phyloP scores from a whole-genome alignment of 2,888 invertebrate species.

The Seira sanloemensis region DNA sequence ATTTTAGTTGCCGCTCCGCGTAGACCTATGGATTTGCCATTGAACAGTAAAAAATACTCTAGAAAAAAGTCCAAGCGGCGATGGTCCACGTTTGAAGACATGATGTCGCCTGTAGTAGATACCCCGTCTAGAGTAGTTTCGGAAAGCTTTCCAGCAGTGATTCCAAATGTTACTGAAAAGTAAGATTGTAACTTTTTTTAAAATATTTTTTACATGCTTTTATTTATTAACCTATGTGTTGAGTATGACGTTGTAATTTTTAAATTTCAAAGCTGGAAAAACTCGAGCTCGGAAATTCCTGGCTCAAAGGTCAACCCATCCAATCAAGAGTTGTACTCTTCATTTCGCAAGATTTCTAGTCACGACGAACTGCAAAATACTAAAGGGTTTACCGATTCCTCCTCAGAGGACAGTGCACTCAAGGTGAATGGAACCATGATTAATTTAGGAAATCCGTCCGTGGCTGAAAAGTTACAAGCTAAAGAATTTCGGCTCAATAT shows the following conservation, averaged over 20 bases:
- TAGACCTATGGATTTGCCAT: constrained; percentile 67
- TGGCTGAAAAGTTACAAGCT: constrained; percentile 38
- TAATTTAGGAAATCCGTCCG: constrained; percentile 39
- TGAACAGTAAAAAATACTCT: constrained; percentile 56
- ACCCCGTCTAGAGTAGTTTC: constrained; percentile 48
- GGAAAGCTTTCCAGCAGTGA: constrained; percentile 45
- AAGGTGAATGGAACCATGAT: constrained; percentile 47
- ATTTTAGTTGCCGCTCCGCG: constrained; percentile 30
- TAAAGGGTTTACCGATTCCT: constrained; percentile 22
- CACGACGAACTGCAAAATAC: constrained; percentile 64
- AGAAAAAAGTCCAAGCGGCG: constrained; percentile 59
- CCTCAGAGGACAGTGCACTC: constrained; percentile 24
- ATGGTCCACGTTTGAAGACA: constrained; percentile 71
- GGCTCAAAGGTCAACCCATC: constrained; percentile 33
- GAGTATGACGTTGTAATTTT: not conserved
- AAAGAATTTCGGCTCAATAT: constrained; percentile 40
- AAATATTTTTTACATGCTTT: not conserved
- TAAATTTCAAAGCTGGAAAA: constrained; percentile 47
- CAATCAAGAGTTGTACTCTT: constrained; percentile 51
- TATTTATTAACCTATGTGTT: not conserved
- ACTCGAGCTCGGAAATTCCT: constrained; percentile 25
- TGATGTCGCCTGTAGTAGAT: constrained; percentile 68
- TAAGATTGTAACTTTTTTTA: not conserved
- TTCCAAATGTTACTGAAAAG: constrained; percentile 55
- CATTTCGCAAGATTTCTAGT: constrained; percentile 70